These are phyloP conservation scores for Actinia tenebrosa DNA, from an alignment of 64 coral and sea anemone genomes.

Conservation along the genomic window DNA sequence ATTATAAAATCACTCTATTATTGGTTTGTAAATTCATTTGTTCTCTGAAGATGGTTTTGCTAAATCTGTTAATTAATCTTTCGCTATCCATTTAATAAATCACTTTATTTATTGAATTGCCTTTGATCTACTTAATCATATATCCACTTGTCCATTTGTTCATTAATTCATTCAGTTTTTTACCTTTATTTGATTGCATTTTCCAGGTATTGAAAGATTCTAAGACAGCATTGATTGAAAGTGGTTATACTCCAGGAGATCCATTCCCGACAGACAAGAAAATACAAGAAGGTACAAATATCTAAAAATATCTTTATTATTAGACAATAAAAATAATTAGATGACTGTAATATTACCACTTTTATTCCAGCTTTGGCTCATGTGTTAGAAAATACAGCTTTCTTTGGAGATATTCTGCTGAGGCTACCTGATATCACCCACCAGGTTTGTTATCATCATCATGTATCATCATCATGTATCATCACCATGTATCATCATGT, in stretches of 20 bases:
- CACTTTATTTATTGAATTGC: too few species aligned
- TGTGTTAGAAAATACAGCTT: conserved; percentile 68
- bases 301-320: background rate
- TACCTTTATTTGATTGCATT: background rate
- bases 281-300: conserved; percentile 41
- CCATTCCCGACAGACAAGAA: conserved; percentile 54
- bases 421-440: conserved; percentile 59
- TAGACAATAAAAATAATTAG: background rate
- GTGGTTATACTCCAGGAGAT: conserved; percentile 59
- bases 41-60: too few species aligned
- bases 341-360: background rate
- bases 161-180: background rate
- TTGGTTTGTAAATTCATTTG: too few species aligned
- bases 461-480: too few species aligned
- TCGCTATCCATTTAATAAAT: too few species aligned
- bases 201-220: conserved; percentile 49
- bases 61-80: too few species aligned
- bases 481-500: too few species aligned
- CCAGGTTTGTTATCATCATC: conserved; percentile 24
- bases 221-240: conserved; percentile 22
- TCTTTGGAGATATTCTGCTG: conserved; percentile 69
- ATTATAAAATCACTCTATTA: too few species aligned
- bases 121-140: too few species aligned
- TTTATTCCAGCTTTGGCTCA: conserved; percentile 55
- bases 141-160: too few species aligned